Base-by-base conservation (phyloP, 2,113 vertebrate species). In the Lipophrys pholis region DNA sequence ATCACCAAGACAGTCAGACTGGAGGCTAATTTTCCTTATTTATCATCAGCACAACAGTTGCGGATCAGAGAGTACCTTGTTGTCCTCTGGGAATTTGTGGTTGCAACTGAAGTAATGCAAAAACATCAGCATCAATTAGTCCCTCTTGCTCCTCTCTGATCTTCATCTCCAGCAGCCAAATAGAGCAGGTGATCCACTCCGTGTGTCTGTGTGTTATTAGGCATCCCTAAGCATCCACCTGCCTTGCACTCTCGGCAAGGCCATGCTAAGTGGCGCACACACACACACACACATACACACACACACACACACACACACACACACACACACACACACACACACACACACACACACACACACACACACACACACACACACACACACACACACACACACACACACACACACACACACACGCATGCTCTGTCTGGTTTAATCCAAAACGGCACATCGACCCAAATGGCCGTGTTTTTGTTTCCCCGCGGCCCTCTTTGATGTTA, bases 401-500 rank as follows among this genome's bases (percentile, higher is more conserved):
- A 30, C 21, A 30, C 21, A 30, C 21, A 30, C 21, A 30, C 4
- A 30, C 21, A 30, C 21, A 30, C 73, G 51, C 58, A 51, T 8
- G 8, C 59, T 48, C 17, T 74, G 83, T 88, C 83, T 86, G 80
- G 56, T 83, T 87, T 90, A 89, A 93, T 93, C 80, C 76, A 77
- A 80, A 92, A 88, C 69, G 76, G 81, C 88, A 89, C 89, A 83
- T 89, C 81, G 81, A 91, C 90, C 88, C 82, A 87, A 88, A 89
- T 80, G 83, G 80, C 62, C 50, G n/a, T 80, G 87, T 89, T 91
- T 87, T 88, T 89, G 83, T 91, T 87, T 90, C 89, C 86, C 89
- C 38, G 74, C 65, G 87, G 91, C 76, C 83, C 86, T 90, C 82
- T 90, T 92, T 93, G 87, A 92, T 91, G 91, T 91, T 92, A 91